Evolutionary conservation across 2,113 vertebrate species (phyloP), one percentile per base, ranked within the genome.

Genomic region (Neolamprologus variostigma): DNA sequence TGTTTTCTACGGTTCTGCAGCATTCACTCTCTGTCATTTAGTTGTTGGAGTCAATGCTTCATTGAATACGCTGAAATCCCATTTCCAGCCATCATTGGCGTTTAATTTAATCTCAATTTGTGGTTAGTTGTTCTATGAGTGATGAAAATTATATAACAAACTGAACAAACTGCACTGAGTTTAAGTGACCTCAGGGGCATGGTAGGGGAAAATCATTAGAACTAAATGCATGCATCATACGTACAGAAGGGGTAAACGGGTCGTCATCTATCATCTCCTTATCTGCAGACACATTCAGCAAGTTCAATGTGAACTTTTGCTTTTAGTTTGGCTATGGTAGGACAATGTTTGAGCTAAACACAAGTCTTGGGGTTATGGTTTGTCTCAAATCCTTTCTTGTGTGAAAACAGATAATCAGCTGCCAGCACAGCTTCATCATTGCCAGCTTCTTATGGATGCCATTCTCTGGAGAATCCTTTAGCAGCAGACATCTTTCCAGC

Each of bases 1-100:
- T 42, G 40, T 87, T 89, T 82, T 50, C 81, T 90, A 82, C n/a
- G 71, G 61, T 81, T 91, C 79, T 80, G 82, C 61, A 66, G 82
- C 82, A 66, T 61, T 88, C 26, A 81, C 79, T 63, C 86, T 92
- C 93, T 93, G 83, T 95, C 92, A 95, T 95, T 94, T 89, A 78
- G 71, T 90, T 50, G 47, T 28, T 93, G 89, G 89, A 88, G 61
- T 85, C 80, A 14, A 66, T 21, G 92, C 92, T 90, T 89, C 89
- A 91, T 88, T 89, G 89, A 86, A 45, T 57, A 33, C 1, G 54
- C 21, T 86, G 84, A 89, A 89, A 91, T 45, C 61, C 47, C 80
- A 80, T 84, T 53, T 93, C 47, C 87, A 89, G 53, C 50, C 55
- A n/a, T 91, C 78, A 16, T 31, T 66, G 51, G 68, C 50, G 8